Percentiles rank a stretch among this genome's conserved stretches.
Evolutionary conservation across 2,888 invertebrate genomes (phyloP).

Genomic region (Lochmaea capreae): DNA sequence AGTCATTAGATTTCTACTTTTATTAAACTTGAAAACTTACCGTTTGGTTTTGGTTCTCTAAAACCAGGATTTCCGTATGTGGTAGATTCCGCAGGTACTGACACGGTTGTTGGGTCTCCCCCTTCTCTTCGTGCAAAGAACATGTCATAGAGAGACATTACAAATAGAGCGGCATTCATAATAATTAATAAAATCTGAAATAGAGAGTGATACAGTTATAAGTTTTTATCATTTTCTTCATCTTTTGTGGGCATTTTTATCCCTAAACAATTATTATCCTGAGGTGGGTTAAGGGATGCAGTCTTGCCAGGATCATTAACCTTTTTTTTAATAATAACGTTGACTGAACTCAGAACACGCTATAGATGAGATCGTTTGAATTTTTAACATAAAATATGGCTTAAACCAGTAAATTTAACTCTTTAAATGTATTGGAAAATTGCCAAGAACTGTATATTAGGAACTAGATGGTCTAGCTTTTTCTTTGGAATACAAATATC

Average conservation of each 20-base stretch:
- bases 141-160: constrained; percentile 84
- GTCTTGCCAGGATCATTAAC: too few species aligned
- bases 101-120: constrained; percentile 81
- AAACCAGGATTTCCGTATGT: constrained; percentile 90
- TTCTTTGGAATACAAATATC: constrained; percentile 24
- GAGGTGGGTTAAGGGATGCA: too few species aligned
- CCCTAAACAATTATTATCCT: too few species aligned
- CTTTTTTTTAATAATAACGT: too few species aligned
- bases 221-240: too few species aligned
- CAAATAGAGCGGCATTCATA: constrained; percentile 79
- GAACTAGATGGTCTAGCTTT: not conserved
- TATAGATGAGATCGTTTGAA: too few species aligned
- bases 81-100: constrained; percentile 72
- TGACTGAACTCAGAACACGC: too few species aligned
- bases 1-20: not conserved
- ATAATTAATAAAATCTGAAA: constrained; percentile 83
- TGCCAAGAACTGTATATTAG: not conserved
- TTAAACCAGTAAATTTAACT: too few species aligned
- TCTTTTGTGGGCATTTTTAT: too few species aligned
- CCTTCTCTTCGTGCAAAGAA: constrained; percentile 80
- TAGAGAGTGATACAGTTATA: too few species aligned
- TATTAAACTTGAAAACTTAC: constrained; percentile 54
- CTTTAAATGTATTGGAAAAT: too few species aligned
- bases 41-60: constrained; percentile 73
- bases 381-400: too few species aligned